These are phyloP conservation scores for Hylaeus anthracinus DNA, from an alignment of 1,140 invertebrate species.

Conservation along the genomic window DNA sequence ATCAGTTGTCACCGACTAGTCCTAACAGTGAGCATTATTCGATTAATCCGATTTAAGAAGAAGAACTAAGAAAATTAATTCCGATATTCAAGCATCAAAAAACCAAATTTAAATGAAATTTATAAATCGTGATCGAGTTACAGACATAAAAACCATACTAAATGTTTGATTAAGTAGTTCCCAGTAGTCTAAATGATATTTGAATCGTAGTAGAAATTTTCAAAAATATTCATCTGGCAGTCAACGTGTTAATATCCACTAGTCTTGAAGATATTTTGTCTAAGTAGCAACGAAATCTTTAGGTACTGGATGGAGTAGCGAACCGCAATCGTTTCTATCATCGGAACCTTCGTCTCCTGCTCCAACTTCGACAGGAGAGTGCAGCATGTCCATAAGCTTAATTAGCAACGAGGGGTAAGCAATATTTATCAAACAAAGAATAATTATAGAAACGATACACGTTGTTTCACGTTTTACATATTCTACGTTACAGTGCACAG, in stretches of 20 bases:
- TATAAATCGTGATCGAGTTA: no score
- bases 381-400: slow-evolving; percentile 84
- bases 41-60: not conserved
- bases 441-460: no score
- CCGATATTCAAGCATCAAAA: no score
- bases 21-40: slow-evolving; percentile 74
- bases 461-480: not conserved
- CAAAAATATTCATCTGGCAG: no score
- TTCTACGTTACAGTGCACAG: slow-evolving; percentile 60
- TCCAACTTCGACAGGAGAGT: slow-evolving; percentile 83
- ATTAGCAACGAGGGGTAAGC: slow-evolving; percentile 84
- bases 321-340: slow-evolving; percentile 83
- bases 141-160: no score
- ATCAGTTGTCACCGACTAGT: slow-evolving; percentile 78
- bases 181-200: no score
- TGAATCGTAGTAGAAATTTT: no score
- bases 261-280: not conserved
- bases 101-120: no score
- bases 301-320: slow-evolving; percentile 81
- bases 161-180: no score
- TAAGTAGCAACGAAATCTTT: not conserved
- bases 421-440: not conserved
- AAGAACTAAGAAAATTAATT: no score
- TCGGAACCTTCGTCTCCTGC: slow-evolving; percentile 87
- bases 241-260: not conserved